These are phyloP conservation scores for Chelmon rostratus DNA, from an alignment of 2,797 vertebrate species.

Conservation along the genomic window DNA sequence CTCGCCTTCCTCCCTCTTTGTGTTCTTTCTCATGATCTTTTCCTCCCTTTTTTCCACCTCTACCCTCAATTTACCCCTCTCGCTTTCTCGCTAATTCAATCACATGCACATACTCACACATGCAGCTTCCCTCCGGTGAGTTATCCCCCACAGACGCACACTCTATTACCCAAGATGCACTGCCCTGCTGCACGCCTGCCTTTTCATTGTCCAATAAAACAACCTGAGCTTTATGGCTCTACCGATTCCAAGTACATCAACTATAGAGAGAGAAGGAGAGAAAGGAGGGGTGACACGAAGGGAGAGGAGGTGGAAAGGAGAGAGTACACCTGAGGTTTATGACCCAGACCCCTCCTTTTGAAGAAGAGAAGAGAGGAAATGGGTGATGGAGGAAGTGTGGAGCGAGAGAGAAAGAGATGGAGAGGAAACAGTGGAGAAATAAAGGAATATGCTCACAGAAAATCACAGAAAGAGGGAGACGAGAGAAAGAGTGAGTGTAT, in stretches of 20 bases:
- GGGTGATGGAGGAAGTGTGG: neutral
- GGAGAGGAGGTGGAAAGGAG: neutral
- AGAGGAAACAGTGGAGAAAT: constrained; percentile 18
- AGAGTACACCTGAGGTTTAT: constrained; percentile 56
- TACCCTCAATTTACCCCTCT: constrained; percentile 2
- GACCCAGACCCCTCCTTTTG: constrained; percentile 36
- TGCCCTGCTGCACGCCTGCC: constrained; percentile 58
- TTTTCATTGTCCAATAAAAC: constrained; percentile 85
- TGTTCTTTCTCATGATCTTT: neutral
- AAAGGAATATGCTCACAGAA: too few relatives aligned
- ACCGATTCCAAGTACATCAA: constrained; percentile 76
- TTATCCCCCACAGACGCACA: constrained; percentile 68
- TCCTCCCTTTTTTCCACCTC: neutral
- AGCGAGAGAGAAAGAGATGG: neutral
- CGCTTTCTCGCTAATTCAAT: constrained; percentile 49
- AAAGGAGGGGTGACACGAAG: neutral
- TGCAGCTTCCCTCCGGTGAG: constrained; percentile 44
- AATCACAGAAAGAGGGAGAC: neutral
- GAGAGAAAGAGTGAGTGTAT: neutral
- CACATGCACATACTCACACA: constrained; percentile 31
- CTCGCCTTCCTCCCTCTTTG: neutral
- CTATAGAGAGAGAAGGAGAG: constrained; percentile 25
- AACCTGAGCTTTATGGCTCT: constrained; percentile 76
- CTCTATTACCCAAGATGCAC: constrained; percentile 80
- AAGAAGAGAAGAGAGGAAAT: constrained; percentile 11